Percentiles rank a stretch among this genome's conserved stretches.
Evolutionary conservation across 1,140 invertebrate species (phyloP).

Genomic region (Neuroterus valhalla): DNA sequence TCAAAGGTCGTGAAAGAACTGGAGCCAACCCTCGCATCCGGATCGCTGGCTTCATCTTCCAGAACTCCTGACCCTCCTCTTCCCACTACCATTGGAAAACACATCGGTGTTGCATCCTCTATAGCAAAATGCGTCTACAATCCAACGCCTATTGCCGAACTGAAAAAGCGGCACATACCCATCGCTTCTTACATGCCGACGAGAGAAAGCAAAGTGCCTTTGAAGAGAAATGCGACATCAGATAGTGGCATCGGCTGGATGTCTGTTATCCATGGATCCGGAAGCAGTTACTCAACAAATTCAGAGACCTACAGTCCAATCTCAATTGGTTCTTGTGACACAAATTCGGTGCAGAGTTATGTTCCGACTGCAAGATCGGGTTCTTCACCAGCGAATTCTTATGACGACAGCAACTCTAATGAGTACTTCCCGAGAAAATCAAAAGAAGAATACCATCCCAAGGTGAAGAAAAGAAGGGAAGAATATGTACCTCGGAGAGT

Average conservation of each 20-base stretch:
- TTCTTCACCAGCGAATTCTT: slow-evolving; percentile 55
- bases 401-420: slow-evolving; percentile 58
- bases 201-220: slow-evolving; percentile 67
- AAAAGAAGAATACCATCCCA: slow-evolving; percentile 67
- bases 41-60: slow-evolving; percentile 42
- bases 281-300: slow-evolving; percentile 50
- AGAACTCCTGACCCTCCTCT: slow-evolving; percentile 52
- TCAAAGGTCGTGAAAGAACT: slow-evolving; percentile 71
- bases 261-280: slow-evolving; percentile 54
- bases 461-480: slow-evolving; percentile 67
- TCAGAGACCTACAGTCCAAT: slow-evolving; percentile 67
- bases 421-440: slow-evolving; percentile 61
- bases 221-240: slow-evolving; percentile 68
- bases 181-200: slow-evolving; percentile 70
- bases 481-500: slow-evolving; percentile 71
- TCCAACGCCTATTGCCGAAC: slow-evolving; percentile 79
- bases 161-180: slow-evolving; percentile 76
- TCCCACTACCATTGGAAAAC: slow-evolving; percentile 34
- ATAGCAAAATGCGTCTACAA: slow-evolving; percentile 73
- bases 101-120: slow-evolving; percentile 42
- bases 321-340: slow-evolving; percentile 50
- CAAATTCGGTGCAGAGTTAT: slow-evolving; percentile 55
- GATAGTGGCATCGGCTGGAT: slow-evolving; percentile 63
- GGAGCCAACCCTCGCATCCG: slow-evolving; percentile 63
- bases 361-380: slow-evolving; percentile 64